Base-by-base conservation (phyloP, 2,113 vertebrate genomes). In the Vidua macroura region DNA sequence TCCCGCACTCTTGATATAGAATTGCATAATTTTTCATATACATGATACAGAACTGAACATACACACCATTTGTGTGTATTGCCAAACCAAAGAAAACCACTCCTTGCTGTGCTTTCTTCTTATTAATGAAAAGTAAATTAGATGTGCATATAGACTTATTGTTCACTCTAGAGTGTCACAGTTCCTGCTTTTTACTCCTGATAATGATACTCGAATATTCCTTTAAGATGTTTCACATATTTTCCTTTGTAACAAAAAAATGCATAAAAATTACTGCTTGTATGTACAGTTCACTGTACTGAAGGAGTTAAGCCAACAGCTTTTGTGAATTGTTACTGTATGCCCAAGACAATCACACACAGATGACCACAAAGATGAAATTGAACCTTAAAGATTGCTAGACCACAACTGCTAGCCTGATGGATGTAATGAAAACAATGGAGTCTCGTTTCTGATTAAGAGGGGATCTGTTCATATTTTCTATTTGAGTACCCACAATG, bases 1-100 rank as follows among this genome's bases (percentile, higher is more conserved):
- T 52, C 13, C 41, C 59, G 20, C 6, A 30, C 17, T 67, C 15
- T 37, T 0, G 1, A 27, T 6, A 73, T 1, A 80, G n/a, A 84
- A 30, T 23, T 68, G 27, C 18, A 28, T 6, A 21, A 21, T 63
- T 93, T 74, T 77, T 60, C 64, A 63, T 3, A 70, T 30, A 21
- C 5, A 4, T 10, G 16, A 48, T 13, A 70, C 22, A 74, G 51
- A 88, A 74, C 1, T n/a, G 43, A 59, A 43, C 3, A 20, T 2
- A 49, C 1, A 49, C 10, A 58, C 13, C 10, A 37, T 17, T 51
- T 67, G 11, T 35, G 33, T 44, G 15, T 43, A 52, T 15, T 56
- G 41, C 9, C 77, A 74, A 82, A 51, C 21, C 75, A 90, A 74
- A 39, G 11, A 41, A 9, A 78, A 59, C 1, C 4, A 56, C 19